Conservation (phyloP, 2,113 vertebrate species). For the Semnornis frantzii region DNA sequence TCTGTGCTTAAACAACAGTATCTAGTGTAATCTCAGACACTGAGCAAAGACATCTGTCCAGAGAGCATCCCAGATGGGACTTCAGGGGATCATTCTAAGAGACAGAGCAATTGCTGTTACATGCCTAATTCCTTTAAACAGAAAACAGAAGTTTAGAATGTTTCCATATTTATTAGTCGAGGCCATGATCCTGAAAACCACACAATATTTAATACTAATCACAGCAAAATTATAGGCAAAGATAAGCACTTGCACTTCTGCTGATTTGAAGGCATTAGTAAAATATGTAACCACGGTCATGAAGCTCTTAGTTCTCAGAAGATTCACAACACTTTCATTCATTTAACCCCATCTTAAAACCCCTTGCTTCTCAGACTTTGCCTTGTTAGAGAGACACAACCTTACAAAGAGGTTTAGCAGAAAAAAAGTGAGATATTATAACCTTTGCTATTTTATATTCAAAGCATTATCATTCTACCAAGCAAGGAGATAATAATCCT, state of each 20-base stretch:
- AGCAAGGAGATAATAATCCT: slow-evolving; percentile 15
- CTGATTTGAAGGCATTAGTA: neutral
- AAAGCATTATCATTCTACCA: slow-evolving; percentile 9
- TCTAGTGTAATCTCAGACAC: slow-evolving; percentile 9
- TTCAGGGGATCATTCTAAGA: neutral
- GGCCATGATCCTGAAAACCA: neutral
- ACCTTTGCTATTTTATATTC: neutral
- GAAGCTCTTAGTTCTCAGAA: neutral
- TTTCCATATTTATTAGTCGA: neutral
- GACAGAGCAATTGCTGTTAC: neutral
- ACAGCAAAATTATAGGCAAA: neutral
- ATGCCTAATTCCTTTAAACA: slow-evolving; percentile 3
- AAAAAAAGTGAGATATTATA: neutral
- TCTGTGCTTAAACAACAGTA: neutral
- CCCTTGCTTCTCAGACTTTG: neutral
- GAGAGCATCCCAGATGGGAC: slow-evolving; percentile 7
- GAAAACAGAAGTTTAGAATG: neutral
- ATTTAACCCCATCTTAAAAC: slow-evolving; percentile 18
- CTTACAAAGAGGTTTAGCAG: neutral
- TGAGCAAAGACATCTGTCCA: slow-evolving; percentile 21
- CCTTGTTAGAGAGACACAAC: neutral
- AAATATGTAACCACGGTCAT: neutral
- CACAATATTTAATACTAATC: neutral
- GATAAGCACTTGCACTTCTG: neutral
- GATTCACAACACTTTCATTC: neutral